phyloP scores from a whole-genome alignment of 2,797 vertebrate species.

The Etheostoma nigrum region DNA sequence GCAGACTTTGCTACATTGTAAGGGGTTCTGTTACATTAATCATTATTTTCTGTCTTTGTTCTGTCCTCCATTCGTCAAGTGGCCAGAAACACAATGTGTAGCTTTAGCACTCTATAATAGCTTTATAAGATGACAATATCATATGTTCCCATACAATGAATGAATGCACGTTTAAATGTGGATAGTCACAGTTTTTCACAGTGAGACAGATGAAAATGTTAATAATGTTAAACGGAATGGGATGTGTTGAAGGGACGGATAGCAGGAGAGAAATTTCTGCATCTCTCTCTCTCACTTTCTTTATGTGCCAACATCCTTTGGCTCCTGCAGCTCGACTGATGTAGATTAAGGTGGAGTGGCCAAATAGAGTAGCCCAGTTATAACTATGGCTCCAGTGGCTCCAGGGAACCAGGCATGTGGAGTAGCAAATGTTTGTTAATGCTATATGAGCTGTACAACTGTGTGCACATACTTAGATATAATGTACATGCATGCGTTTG shows the following conservation, averaged over 20 bases:
- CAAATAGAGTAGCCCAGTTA: constrained; percentile 73
- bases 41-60: no score
- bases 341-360: constrained; percentile 68
- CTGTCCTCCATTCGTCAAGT: not conserved
- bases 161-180: not conserved
- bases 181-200: not conserved
- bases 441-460: constrained; percentile 47
- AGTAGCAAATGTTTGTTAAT: constrained; percentile 56
- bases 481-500: constrained; percentile 9
- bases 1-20: no score
- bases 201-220: constrained; percentile 9
- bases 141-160: not conserved
- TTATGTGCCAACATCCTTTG: constrained; percentile 56
- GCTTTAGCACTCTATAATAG: not conserved
- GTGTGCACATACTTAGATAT: constrained; percentile 23
- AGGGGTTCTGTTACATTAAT: no score
- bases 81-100: not conserved
- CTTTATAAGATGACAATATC: not conserved
- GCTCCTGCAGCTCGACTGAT: constrained; percentile 59
- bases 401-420: constrained; percentile 47
- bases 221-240: constrained; percentile 19
- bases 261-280: constrained; percentile 37
- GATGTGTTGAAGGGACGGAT: constrained; percentile 33
- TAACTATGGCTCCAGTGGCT: constrained; percentile 58
- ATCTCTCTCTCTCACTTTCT: constrained; percentile 19